phyloP scores from a whole-genome alignment of 2,113 vertebrate species.

The Poeciliopsis occidentalis region DNA sequence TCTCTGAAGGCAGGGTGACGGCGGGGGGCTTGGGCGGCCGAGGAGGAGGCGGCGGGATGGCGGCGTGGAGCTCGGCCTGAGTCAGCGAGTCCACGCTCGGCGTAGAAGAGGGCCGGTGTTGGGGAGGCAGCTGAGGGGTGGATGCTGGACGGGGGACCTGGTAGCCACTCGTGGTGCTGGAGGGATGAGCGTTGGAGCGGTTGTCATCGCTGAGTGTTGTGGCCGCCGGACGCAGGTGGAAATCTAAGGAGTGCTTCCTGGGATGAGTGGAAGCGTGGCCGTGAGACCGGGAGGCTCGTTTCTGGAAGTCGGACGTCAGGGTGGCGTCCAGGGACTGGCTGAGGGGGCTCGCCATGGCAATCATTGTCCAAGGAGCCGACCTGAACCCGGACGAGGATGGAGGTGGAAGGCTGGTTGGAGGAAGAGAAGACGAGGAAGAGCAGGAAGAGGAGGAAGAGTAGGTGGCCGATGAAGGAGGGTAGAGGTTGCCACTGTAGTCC shows the following conservation, averaged over 20 bases:
- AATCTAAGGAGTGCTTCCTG: constrained; percentile 72
- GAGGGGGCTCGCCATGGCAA: constrained; percentile 18
- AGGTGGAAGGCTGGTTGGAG: constrained; percentile 17
- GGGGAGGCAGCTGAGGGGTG: not conserved
- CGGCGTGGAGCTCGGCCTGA: constrained; percentile 44
- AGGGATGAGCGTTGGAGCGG: not conserved
- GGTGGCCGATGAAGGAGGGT: constrained; percentile 33
- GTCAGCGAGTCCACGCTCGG: constrained; percentile 51
- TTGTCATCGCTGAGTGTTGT: constrained; percentile 5
- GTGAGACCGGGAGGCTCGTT: constrained; percentile 11
- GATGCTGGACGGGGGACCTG: constrained; percentile 56
- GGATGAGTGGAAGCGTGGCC: constrained; percentile 71
- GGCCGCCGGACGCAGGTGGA: constrained; percentile 53
- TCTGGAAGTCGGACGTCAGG: constrained; percentile 32
- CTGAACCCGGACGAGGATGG: constrained; percentile 9
- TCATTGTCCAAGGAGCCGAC: constrained; percentile 28
- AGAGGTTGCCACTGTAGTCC: constrained; percentile 52
- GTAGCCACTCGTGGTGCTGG: constrained; percentile 26
- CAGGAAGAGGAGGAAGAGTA: constrained; percentile 62
- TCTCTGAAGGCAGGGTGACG: constrained; percentile 31
- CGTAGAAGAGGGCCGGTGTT: constrained; percentile 48
- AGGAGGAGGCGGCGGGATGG: constrained; percentile 58
- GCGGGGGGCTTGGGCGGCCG: constrained; percentile 62
- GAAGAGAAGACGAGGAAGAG: constrained; percentile 59
- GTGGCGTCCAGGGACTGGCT: constrained; percentile 53